Evolutionary conservation across 2,888 invertebrate species (phyloP).

Genomic region (Tetropium fuscum): DNA sequence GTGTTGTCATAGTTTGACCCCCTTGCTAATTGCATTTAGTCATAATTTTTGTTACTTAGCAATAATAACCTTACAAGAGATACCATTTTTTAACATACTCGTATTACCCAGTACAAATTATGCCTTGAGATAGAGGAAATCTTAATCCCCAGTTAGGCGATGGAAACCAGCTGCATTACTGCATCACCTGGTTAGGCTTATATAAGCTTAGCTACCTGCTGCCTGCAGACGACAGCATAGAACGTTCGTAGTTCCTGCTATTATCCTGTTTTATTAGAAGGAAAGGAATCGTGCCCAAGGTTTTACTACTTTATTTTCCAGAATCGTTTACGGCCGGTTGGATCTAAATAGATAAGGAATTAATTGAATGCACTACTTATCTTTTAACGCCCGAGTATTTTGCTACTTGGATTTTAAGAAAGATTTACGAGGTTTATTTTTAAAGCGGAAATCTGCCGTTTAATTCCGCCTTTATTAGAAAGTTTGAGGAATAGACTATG

Average conservation of each 20-base stretch:
- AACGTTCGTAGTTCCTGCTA: conserved; percentile 7
- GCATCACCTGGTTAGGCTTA: conserved; percentile 43
- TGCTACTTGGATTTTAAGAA: conserved; percentile 45
- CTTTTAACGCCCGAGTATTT: conserved; percentile 41
- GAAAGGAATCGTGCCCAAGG: conserved; percentile 11
- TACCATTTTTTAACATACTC: no score
- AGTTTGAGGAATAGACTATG: conserved; percentile 12
- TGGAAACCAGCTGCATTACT: conserved; percentile 43
- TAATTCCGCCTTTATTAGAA: conserved; percentile 28
- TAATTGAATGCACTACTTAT: conserved; percentile 49
- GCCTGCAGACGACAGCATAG: conserved; percentile 13
- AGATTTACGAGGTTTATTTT: conserved; percentile 32
- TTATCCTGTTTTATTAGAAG: conserved; percentile 11
- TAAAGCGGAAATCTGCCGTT: conserved; percentile 34
- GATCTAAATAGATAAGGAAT: conserved; percentile 38
- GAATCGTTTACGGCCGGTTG: conserved; percentile 9
- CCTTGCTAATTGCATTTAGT: no score
- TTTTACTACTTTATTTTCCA: conserved; percentile 8
- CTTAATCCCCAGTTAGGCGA: conserved; percentile 5
- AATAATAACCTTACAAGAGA: no score
- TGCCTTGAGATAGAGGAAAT: neutral
- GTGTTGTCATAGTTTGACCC: no score
- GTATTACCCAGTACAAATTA: no score
- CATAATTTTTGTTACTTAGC: no score
- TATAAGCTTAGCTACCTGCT: conserved; percentile 40